Evolutionary conservation across 2,113 vertebrate species (phyloP), one percentile per base, ranked within the genome.

Genomic region (Empidonax traillii): DNA sequence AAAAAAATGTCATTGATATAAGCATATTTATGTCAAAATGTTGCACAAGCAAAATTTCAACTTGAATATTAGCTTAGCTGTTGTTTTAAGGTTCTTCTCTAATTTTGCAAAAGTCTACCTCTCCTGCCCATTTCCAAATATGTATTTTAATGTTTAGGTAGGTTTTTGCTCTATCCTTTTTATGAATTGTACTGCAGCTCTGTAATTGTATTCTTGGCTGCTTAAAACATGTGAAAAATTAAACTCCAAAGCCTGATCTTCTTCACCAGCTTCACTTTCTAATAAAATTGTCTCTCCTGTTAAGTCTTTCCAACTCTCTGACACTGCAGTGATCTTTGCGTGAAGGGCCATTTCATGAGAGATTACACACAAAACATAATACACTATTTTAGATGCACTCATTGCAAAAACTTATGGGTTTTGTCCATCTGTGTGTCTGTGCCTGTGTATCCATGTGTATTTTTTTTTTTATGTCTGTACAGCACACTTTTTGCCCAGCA

Each of bases 361-460:
- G 15, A 52, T 27, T 43, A 4, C 19, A 61, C 12, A 61, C 14
- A 27, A 20, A 83, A 56, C 2, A 6, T 25, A 79, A 66, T 9
- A 62, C 3, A 31, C 1, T 0, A 13, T 68, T 63, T 63, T 31
- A 55, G 31, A 43, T 51, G 17, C 2, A 69, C 6, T 41, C 18
- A 14, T 28, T 55, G 9, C 10, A 68, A 7, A 80, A 73, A 33
- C 4, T 3, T 4, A 8, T 0, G 1, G 25, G 21, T 59, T 63
- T 68, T 53, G 21, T 81, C 47, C 37, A 5, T 16, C 43, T 2
- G 0, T 35, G 3, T 55, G 19, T 7, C n/a, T 53, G 6, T 58
- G 43, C 10, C 20, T 49, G 3, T 30, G 35, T 41, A 22, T 5
- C 10, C 0, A 0, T 35, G 8, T 14, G 9, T 15, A 41, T 15